A percentile compares a stretch with the other conserved stretches of the same genome.
Evolutionary conservation across 2,113 vertebrate species (phyloP).

Genomic region (Dolichallabes microphthalmus): DNA sequence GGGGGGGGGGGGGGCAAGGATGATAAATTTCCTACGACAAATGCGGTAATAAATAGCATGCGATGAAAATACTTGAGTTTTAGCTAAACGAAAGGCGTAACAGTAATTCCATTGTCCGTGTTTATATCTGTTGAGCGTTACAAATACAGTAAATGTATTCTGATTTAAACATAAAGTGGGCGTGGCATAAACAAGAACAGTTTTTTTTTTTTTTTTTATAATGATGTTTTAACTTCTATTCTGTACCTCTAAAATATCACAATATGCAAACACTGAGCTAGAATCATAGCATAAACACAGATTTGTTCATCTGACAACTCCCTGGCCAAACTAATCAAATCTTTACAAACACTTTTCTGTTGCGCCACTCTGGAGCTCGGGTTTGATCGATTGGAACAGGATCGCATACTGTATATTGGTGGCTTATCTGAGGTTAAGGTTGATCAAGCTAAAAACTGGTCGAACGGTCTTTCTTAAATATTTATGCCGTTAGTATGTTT

Average conservation of each 20-base stretch:
- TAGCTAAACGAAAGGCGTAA: not conserved
- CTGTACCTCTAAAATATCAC: too few species aligned
- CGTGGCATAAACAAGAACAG: not conserved
- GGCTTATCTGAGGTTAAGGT: too few species aligned
- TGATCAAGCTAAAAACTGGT: too few species aligned
- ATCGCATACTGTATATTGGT: not conserved
- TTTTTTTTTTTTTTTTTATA: not conserved
- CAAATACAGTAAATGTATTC: not conserved
- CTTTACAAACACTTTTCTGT: not conserved
- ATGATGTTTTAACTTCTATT: not conserved
- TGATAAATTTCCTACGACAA: constrained; percentile 13
- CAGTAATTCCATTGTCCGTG: not conserved
- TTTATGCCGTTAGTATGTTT: not conserved
- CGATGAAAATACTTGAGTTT: not conserved
- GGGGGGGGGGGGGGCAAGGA: not conserved
- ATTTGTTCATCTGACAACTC: not conserved
- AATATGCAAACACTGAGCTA: not conserved
- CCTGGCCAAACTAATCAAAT: too few species aligned
- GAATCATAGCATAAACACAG: not conserved
- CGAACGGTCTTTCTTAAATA: not conserved
- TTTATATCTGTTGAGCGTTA: not conserved
- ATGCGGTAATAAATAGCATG: not conserved
- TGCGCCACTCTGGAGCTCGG: not conserved
- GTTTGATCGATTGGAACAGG: not conserved
- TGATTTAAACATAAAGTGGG: not conserved